Evolutionary conservation across 2,888 invertebrate genomes (phyloP).

Genomic region (Antheraea assamensis): DNA sequence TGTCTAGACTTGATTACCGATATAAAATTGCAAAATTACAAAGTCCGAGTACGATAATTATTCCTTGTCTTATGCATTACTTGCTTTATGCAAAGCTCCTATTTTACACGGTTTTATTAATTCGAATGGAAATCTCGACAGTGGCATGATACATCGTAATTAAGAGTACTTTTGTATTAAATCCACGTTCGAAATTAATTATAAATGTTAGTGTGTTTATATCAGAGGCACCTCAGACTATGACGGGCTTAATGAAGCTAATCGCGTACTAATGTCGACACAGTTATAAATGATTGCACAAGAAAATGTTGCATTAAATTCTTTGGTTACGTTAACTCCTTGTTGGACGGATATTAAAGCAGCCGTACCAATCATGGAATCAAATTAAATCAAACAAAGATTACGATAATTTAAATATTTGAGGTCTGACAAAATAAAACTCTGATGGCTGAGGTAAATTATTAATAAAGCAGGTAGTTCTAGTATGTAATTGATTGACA

Average conservation of each 20-base stretch:
- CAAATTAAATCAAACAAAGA: neutral
- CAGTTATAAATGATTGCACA: conserved; percentile 16
- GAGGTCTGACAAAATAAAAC: neutral
- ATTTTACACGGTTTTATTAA: conserved; percentile 29
- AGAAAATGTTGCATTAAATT: conserved; percentile 16
- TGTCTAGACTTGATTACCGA: neutral
- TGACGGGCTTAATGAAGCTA: conserved; percentile 18
- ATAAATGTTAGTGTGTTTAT: conserved; percentile 16
- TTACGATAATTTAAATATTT: neutral
- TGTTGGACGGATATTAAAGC: neutral
- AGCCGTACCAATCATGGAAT: neutral
- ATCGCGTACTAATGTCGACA: conserved; percentile 9
- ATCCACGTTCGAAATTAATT: conserved; percentile 17
- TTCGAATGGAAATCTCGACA: conserved; percentile 22
- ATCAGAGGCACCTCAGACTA: conserved; percentile 12
- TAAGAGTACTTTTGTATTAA: conserved; percentile 17
- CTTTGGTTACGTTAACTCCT: neutral
- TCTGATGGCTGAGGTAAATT: neutral
- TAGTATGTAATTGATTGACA: neutral
- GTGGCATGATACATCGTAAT: conserved; percentile 11
- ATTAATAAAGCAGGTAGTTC: neutral
- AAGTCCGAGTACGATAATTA: conserved; percentile 17
- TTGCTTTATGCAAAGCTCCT: conserved; percentile 15
- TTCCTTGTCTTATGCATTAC: conserved; percentile 19
- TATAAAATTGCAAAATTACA: conserved; percentile 17